Evolutionary conservation across 2,888 invertebrate genomes (phyloP).

Genomic region (Drosophila aldrichi): DNA sequence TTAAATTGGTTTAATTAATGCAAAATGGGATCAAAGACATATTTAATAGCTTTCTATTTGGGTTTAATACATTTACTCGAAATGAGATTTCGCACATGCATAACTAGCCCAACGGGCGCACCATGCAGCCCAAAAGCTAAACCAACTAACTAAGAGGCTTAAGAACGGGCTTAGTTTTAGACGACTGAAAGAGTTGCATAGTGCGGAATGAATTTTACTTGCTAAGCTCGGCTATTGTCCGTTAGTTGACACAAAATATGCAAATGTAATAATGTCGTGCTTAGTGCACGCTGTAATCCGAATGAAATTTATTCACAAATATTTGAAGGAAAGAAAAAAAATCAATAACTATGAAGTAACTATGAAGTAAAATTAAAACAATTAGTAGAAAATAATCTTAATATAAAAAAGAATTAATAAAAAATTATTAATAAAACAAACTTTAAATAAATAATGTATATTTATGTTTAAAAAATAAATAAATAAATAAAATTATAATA

Average conservation of each 20-base stretch:
- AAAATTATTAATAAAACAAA: too few relatives aligned
- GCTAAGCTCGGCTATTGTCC: background rate
- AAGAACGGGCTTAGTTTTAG: conserved; percentile 12
- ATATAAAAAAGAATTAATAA: too few relatives aligned
- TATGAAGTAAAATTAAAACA: background rate
- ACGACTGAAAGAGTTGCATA: background rate
- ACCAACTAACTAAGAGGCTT: conserved; percentile 35
- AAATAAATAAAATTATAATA: too few relatives aligned
- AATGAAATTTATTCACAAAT: background rate
- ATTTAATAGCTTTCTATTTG: conserved; percentile 52
- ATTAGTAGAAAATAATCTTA: too few relatives aligned
- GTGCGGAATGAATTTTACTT: background rate
- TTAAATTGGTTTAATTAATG: conserved; percentile 73
- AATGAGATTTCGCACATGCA: background rate
- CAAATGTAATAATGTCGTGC: background rate
- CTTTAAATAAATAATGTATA: too few relatives aligned
- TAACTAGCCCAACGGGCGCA: background rate
- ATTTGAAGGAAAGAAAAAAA: too few relatives aligned
- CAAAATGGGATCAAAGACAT: conserved; percentile 63
- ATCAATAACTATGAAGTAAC: background rate
- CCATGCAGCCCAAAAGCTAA: conserved; percentile 5
- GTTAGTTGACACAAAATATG: background rate
- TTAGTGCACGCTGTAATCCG: background rate
- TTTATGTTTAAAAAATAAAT: too few relatives aligned
- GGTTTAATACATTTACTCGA: conserved; percentile 30